A percentile compares a stretch with the other conserved stretches of the same genome.
Evolutionary conservation across 2,113 vertebrate species (phyloP).

Genomic region (Dolichallabes microphthalmus): DNA sequence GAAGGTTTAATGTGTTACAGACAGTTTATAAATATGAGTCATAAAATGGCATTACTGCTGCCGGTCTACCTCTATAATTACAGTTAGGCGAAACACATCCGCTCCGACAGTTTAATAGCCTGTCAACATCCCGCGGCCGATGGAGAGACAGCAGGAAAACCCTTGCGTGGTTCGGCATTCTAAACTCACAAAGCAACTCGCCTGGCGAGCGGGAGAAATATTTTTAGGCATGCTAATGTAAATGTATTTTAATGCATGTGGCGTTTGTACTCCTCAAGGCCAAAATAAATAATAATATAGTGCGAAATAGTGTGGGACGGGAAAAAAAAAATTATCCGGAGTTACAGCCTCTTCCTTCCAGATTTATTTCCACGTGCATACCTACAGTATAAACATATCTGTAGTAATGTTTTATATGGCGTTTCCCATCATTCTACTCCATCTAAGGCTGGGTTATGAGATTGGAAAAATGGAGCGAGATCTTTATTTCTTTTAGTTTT

Average conservation of each 20-base stretch:
- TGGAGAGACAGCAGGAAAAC: background rate
- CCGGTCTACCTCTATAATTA: conserved; percentile 24
- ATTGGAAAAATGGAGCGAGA: background rate
- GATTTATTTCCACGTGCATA: background rate
- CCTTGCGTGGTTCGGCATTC: background rate
- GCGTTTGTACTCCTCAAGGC: background rate
- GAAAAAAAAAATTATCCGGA: background rate
- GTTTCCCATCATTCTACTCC: background rate
- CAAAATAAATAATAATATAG: background rate
- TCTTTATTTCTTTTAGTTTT: background rate
- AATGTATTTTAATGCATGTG: background rate
- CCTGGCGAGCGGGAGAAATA: background rate
- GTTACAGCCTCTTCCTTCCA: background rate
- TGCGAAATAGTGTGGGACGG: background rate
- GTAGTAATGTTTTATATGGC: background rate
- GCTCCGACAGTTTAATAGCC: conserved; percentile 42
- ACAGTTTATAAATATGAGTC: conserved; percentile 50
- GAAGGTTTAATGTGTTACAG: conserved; percentile 31
- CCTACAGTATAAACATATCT: background rate
- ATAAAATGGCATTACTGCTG: conserved; percentile 32
- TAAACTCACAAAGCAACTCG: background rate
- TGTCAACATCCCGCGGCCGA: conserved; percentile 22
- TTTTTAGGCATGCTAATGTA: background rate
- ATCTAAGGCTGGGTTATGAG: background rate
- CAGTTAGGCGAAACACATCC: conserved; percentile 11